Base-by-base conservation (phyloP, 2,888 invertebrate genomes). In the Apodemia zela region DNA sequence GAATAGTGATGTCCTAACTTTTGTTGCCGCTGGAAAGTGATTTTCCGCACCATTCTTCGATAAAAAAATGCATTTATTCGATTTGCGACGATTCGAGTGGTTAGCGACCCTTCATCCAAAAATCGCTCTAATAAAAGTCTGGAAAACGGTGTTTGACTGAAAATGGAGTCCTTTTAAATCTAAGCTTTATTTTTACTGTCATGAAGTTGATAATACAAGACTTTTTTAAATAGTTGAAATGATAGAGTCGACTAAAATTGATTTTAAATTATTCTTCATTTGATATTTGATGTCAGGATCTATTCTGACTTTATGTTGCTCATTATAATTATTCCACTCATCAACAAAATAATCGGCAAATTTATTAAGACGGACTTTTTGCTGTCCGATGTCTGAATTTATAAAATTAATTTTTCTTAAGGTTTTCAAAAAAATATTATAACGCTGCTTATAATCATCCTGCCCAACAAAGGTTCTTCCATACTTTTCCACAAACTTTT, bases 331-430 rank as follows among this genome's bases (percentile, higher is more conserved):
- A 15, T 64, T 38, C 21, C 65, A 73, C 45, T 82, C 82, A 2
- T 68, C 68, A 4, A 73, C 68, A 10, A 78, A 74, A 58, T 74
- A 71, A 65, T 87, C 87, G 1, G 85, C 86, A 60, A 74, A 76
- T 59, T 76, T 68, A 74, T 86, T 82, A 0, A 75, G 75, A 2
- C 68, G 69, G 45, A 87, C 78, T 73, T 80, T 82, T 5, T 67
- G 62, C 2, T 69, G 64, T 5, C 69, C 67, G 2, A 72, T 57
- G 25, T 68, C 59, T 0, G 75, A 66, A 71, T 87, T 87, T 25
- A 80, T 78, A 15, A 59, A 45, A 66, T 87, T 87, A 62, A 87
- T 74, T 38, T 64, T 72, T 49, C 69, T 73, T 47, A 87, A 68
- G 35, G 86, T 84, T 57, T 72, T 58, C 63, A 85, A 62, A 67